Evolutionary conservation across 1,140 invertebrate genomes (phyloP).

Genomic region (Diplogasteroides magnus): DNA sequence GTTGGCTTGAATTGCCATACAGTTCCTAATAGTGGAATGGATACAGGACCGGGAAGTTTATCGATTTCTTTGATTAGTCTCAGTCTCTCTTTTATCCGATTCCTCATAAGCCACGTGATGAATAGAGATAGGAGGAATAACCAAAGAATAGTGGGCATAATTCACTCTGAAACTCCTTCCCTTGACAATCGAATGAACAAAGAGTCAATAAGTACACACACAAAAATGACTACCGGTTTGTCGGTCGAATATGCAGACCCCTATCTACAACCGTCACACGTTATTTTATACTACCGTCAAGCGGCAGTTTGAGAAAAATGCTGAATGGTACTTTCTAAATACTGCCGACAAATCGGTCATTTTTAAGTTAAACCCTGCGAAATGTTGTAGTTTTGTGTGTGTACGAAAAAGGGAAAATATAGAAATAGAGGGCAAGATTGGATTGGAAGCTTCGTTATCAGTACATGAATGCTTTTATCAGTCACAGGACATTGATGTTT

Average conservation of each 20-base stretch:
- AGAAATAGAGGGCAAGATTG: background rate
- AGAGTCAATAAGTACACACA: background rate
- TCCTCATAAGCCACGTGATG: background rate
- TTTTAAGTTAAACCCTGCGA: no score
- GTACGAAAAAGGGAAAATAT: background rate
- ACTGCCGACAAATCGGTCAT: no score
- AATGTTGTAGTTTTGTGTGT: background rate
- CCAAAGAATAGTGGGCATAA: no score
- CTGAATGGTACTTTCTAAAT: no score
- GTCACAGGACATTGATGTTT: background rate
- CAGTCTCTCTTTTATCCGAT: constrained; percentile 7
- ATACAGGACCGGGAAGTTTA: constrained; percentile 19
- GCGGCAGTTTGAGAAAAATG: no score
- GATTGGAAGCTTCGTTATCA: background rate
- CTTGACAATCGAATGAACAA: background rate
- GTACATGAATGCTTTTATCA: background rate
- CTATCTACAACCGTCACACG: no score
- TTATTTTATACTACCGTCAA: no score
- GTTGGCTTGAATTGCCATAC: constrained; percentile 27
- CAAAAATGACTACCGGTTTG: no score
- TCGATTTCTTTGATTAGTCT: constrained; percentile 11
- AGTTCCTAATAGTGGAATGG: constrained; percentile 27
- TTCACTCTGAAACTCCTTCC: background rate
- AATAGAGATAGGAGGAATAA: background rate
- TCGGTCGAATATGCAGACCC: no score